Conservation (phyloP, 92 coral and sea anemone species). For the Phenganax subtilis region DNA sequence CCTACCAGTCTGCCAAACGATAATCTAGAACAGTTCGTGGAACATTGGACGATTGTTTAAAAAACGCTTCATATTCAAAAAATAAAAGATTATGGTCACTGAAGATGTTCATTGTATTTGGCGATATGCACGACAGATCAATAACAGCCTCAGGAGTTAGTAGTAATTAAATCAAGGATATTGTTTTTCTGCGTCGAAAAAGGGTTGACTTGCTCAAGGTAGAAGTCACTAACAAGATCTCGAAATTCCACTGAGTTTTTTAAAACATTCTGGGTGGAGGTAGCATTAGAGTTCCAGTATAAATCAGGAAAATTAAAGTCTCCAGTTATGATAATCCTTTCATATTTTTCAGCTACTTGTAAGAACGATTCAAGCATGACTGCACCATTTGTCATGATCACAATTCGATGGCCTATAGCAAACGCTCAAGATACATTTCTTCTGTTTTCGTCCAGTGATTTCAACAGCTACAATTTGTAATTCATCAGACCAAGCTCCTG, state of each 20-base stretch:
- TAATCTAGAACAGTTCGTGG: too few relatives aligned
- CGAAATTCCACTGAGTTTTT: conserved; percentile 20
- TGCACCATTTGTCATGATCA: conserved; percentile 5
- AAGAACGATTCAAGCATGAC: conserved; percentile 39
- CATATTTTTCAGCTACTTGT: conserved; percentile 39
- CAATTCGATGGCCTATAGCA: background rate
- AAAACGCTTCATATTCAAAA: conserved; percentile 4
- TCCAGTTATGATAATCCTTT: conserved; percentile 39
- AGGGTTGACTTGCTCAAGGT: conserved; percentile 43
- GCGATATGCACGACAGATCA: conserved; percentile 23
- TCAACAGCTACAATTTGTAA: conserved; percentile 33
- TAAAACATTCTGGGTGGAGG: background rate
- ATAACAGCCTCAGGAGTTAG: conserved; percentile 37
- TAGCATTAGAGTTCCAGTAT: conserved; percentile 25
- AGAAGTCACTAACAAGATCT: conserved; percentile 40
- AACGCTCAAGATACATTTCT: conserved; percentile 10
- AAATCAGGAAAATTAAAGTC: conserved; percentile 40
- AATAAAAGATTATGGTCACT: conserved; percentile 42
- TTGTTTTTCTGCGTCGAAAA: conserved; percentile 39
- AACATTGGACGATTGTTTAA: too few relatives aligned
- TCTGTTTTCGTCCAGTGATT: conserved; percentile 13
- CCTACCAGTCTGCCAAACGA: too few relatives aligned
- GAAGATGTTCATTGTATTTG: conserved; percentile 21
- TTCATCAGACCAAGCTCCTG: conserved; percentile 23
- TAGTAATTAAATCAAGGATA: conserved; percentile 45